phyloP scores from a whole-genome alignment of 2,797 vertebrate genomes.

The Rhynchotus rufescens region DNA sequence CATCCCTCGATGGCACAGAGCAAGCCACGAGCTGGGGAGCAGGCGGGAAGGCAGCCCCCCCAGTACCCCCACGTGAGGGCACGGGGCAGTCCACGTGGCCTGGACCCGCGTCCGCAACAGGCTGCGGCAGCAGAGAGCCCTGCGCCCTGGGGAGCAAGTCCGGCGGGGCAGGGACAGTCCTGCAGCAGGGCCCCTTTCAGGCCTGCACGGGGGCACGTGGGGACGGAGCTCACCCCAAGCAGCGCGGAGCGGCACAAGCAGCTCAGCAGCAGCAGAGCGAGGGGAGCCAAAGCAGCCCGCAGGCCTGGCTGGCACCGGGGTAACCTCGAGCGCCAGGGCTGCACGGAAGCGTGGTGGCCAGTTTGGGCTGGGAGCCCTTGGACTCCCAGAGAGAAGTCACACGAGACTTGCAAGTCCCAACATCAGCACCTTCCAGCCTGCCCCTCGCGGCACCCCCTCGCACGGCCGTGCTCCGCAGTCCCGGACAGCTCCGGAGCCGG shows the following conservation, averaged over 20 bases:
- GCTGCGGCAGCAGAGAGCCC: background rate
- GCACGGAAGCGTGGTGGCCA: background rate
- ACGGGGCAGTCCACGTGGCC: rapidly evolving
- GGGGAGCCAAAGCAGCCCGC: background rate
- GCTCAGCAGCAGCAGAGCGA: background rate
- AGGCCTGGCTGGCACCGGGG: background rate
- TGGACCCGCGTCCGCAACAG: background rate
- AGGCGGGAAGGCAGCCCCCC: background rate
- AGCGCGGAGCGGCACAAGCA: background rate
- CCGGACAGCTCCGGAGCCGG: background rate
- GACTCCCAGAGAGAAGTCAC: background rate
- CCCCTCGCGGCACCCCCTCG: background rate
- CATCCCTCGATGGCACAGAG: background rate
- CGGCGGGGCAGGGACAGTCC: background rate
- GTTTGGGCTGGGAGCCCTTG: rapidly evolving
- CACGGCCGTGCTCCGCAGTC: background rate
- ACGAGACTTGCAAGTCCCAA: background rate
- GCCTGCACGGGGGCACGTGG: rapidly evolving
- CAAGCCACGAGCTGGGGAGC: background rate
- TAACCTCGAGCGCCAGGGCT: rapidly evolving
- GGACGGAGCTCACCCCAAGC: background rate
- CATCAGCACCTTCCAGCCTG: background rate
- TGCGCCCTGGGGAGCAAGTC: background rate
- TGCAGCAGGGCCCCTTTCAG: background rate
- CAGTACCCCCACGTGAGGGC: background rate